A percentile compares a stretch with the other conserved stretches of the same genome.
phyloP scores from a whole-genome alignment of 2,797 vertebrate genomes.

The Gymnothorax reevesii region DNA sequence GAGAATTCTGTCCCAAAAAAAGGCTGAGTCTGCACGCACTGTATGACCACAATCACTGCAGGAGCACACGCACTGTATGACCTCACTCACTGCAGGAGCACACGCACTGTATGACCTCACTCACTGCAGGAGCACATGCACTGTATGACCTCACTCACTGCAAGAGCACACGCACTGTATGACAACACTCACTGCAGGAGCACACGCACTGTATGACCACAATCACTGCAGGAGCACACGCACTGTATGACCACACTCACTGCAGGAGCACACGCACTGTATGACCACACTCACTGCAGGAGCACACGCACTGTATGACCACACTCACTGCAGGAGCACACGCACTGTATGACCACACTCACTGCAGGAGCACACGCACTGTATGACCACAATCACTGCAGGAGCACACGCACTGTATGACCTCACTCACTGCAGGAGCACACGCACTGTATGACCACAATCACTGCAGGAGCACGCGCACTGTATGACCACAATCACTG shows the following conservation, averaged over 20 bases:
- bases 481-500: not conserved
- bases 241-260: no score
- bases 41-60: not conserved
- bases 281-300: not conserved
- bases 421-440: not conserved
- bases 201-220: not conserved
- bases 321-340: not conserved
- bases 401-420: not conserved
- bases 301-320: not conserved
- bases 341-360: not conserved
- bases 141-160: not conserved
- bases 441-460: not conserved
- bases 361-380: not conserved
- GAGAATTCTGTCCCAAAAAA: not conserved
- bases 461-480: not conserved
- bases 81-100: not conserved
- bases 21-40: not conserved
- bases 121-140: not conserved
- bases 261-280: not conserved
- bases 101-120: not conserved
- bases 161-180: not conserved
- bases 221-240: not conserved
- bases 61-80: not conserved
- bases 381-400: not conserved
- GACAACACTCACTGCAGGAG: not conserved